Conservation (phyloP, 2,797 vertebrate genomes). For the Arctocebus calabarensis region DNA sequence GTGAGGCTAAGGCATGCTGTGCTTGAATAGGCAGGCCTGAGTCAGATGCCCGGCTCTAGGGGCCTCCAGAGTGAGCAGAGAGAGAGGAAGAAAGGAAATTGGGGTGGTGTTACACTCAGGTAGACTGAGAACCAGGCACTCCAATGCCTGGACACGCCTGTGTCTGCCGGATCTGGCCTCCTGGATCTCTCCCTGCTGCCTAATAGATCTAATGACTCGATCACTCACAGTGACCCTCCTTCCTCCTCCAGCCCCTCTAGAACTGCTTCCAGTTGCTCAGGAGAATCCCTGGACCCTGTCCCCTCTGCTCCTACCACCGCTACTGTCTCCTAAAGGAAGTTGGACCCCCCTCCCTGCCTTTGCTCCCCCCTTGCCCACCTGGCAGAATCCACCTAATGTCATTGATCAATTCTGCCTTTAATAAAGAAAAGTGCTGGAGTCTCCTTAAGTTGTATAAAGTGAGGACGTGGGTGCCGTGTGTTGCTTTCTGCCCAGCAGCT, state of each 20-base stretch:
- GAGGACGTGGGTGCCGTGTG: not conserved
- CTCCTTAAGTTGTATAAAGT: not conserved
- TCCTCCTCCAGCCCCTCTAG: too few species aligned
- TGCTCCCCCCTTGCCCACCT: accelerated
- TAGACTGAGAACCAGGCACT: accelerated
- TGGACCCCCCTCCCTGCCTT: not conserved
- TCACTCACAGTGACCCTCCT: accelerated
- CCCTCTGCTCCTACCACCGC: not conserved
- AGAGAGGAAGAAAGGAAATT: not conserved
- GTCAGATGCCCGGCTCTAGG: not conserved
- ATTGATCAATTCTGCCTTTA: not conserved
- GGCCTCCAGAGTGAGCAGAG: not conserved
- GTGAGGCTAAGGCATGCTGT: not conserved
- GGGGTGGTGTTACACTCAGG: not conserved
- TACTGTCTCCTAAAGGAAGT: not conserved
- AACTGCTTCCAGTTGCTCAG: not conserved
- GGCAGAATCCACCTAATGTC: not conserved
- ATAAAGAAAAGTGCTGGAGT: not conserved
- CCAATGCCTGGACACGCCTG: not conserved
- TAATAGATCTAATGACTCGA: accelerated
- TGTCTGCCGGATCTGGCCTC: not conserved
- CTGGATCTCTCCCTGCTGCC: not conserved
- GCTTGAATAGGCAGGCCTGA: not conserved
- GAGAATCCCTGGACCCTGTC: not conserved
- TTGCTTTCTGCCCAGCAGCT: not conserved